These are phyloP conservation scores for Porphyrio hochstetteri DNA, from an alignment of 2,113 vertebrate species.

Conservation along the genomic window DNA sequence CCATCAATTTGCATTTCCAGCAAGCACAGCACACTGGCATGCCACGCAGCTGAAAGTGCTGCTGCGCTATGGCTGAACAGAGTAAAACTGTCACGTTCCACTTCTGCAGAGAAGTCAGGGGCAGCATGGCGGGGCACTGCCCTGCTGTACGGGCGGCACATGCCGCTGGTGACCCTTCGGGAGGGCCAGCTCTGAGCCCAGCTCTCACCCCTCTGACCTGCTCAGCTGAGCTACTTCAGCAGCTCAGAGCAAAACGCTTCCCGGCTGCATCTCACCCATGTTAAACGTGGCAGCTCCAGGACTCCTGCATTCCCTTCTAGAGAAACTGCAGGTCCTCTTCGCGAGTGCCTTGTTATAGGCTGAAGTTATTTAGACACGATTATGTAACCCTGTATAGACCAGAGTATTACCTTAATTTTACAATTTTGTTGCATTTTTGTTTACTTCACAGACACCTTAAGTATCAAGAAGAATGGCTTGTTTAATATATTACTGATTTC, in stretches of 20 bases:
- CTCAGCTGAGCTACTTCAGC: background rate
- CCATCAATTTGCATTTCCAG: background rate
- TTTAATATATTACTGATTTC: background rate
- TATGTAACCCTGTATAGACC: background rate
- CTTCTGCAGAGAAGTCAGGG: background rate
- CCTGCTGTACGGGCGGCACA: fast-evolving
- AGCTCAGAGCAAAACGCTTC: background rate
- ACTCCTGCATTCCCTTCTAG: background rate
- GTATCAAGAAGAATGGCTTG: background rate
- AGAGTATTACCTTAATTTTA: background rate
- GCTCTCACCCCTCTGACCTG: background rate
- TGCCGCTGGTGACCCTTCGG: fast-evolving
- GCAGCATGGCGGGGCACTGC: background rate
- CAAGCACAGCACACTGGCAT: background rate
- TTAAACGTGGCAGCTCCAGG: background rate
- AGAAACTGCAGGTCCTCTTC: background rate
- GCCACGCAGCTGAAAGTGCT: fast-evolving
- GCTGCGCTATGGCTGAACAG: background rate
- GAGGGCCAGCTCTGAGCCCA: background rate
- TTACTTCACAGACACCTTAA: background rate
- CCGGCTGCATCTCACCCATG: background rate
- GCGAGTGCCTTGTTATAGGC: background rate
- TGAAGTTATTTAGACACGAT: background rate
- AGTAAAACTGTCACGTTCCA: background rate
- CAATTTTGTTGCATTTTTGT: background rate